Percentiles rank a stretch among this genome's conserved stretches.
Conservation (phyloP, 2,888 invertebrate genomes). For the Nemapogon koenigi region DNA sequence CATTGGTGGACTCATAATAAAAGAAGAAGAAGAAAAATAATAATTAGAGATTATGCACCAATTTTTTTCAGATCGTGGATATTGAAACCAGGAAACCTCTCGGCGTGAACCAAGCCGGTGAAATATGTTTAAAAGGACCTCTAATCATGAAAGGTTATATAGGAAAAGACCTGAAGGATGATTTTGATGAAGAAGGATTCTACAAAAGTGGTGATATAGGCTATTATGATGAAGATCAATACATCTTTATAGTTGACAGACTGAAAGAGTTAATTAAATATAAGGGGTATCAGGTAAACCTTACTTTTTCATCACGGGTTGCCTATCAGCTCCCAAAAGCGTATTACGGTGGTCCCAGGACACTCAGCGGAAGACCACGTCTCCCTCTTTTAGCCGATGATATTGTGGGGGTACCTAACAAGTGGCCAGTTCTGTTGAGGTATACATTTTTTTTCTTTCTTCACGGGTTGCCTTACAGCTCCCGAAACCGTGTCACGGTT, state of each 20-base stretch:
- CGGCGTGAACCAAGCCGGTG: slow-evolving; percentile 74
- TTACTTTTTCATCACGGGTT: neutral
- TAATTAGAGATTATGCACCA: too few relatives aligned
- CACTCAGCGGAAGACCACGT: too few relatives aligned
- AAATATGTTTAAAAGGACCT: slow-evolving; percentile 80
- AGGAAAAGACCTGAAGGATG: slow-evolving; percentile 66
- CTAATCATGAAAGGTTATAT: slow-evolving; percentile 84
- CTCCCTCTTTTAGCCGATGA: too few relatives aligned
- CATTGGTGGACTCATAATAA: too few relatives aligned
- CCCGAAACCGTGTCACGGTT: neutral
- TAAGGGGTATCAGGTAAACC: slow-evolving; percentile 41
- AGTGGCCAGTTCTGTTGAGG: too few relatives aligned
- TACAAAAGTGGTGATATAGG: slow-evolving; percentile 69
- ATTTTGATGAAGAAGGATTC: slow-evolving; percentile 80
- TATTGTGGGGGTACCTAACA: too few relatives aligned
- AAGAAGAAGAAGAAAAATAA: too few relatives aligned
- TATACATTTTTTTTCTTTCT: too few relatives aligned
- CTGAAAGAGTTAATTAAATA: slow-evolving; percentile 50
- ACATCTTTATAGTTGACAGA: slow-evolving; percentile 39
- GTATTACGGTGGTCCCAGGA: too few relatives aligned
- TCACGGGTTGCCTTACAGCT: neutral
- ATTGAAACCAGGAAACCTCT: slow-evolving; percentile 65
- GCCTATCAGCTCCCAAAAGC: too few relatives aligned
- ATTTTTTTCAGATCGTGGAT: slow-evolving; percentile 48
- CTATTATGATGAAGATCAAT: slow-evolving; percentile 39